Evolutionary conservation across 2,113 vertebrate genomes (phyloP).

Genomic region (Melanerpes formicivorus): DNA sequence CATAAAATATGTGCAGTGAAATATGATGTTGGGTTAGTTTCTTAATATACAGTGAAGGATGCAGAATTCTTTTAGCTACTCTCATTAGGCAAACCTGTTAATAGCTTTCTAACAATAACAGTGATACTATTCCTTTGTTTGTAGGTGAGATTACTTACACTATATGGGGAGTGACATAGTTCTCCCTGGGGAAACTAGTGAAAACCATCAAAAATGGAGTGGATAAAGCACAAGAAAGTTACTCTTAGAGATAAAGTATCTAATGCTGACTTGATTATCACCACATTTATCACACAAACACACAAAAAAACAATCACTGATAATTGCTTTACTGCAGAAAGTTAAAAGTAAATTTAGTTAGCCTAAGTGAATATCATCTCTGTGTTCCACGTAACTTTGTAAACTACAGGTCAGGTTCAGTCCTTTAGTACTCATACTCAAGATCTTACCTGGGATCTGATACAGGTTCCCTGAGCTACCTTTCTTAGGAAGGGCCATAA

Average conservation of each 20-base stretch:
- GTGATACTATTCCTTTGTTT: conserved; percentile 2
- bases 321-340: not conserved
- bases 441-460: not conserved
- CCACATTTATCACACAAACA: not conserved
- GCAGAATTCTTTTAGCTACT: conserved; percentile 11
- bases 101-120: conserved; percentile 9
- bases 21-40: not conserved
- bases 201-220: not conserved
- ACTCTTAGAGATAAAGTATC: not conserved
- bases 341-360: not conserved
- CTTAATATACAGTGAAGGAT: not conserved
- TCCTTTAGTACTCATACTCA: not conserved
- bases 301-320: not conserved
- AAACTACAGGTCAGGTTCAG: not conserved
- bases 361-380: not conserved
- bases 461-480: not conserved
- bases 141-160: not conserved
- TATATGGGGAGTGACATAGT: not conserved
- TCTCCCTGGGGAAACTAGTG: not conserved
- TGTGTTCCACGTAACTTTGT: not conserved
- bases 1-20: conserved; percentile 3
- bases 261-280: not conserved
- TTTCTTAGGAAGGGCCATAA: not conserved
- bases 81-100: not conserved
- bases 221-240: not conserved